Conservation (phyloP, 2,797 vertebrate species). For the Propithecus perrieri region DNA sequence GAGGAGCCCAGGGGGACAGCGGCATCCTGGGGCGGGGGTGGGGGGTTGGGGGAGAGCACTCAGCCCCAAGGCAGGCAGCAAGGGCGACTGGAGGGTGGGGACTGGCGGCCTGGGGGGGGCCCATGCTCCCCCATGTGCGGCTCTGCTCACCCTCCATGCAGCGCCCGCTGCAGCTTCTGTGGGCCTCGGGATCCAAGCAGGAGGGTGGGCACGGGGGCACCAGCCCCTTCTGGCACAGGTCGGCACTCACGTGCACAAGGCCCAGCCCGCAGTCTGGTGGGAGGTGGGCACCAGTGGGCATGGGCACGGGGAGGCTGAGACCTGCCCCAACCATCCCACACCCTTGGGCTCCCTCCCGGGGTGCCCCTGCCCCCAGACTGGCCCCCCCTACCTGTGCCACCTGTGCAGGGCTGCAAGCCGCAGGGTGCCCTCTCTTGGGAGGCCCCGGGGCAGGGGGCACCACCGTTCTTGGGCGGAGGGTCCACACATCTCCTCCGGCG, state of each 20-base stretch:
- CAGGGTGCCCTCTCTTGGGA: constrained; percentile 89
- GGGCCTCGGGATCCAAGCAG: constrained; percentile 87
- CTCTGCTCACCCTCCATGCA: constrained; percentile 87
- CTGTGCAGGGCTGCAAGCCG: constrained; percentile 87
- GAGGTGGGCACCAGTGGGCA: neutral
- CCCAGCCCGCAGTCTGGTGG: constrained; percentile 86
- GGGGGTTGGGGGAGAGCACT: neutral
- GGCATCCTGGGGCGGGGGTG: constrained; percentile 87
- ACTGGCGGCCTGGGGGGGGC: neutral
- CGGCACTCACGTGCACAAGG: constrained; percentile 85
- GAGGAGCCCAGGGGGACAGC: constrained; percentile 87
- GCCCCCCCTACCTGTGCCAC: constrained; percentile 64
- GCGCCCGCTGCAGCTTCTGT: constrained; percentile 84
- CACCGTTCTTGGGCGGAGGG: constrained; percentile 92
- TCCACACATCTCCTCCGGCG: constrained; percentile 89
- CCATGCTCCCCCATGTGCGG: rapidly evolving
- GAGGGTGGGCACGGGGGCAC: constrained; percentile 87
- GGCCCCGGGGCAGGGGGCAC: constrained; percentile 88
- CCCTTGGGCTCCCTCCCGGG: rapidly evolving
- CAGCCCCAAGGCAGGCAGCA: neutral
- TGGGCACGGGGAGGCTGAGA: neutral
- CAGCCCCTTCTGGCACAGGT: constrained; percentile 84
- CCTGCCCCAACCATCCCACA: rapidly evolving
- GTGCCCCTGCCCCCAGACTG: neutral
- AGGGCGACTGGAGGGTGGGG: neutral